phyloP scores from a whole-genome alignment of 2,797 vertebrate species.

The Lagorchestes hirsutus region DNA sequence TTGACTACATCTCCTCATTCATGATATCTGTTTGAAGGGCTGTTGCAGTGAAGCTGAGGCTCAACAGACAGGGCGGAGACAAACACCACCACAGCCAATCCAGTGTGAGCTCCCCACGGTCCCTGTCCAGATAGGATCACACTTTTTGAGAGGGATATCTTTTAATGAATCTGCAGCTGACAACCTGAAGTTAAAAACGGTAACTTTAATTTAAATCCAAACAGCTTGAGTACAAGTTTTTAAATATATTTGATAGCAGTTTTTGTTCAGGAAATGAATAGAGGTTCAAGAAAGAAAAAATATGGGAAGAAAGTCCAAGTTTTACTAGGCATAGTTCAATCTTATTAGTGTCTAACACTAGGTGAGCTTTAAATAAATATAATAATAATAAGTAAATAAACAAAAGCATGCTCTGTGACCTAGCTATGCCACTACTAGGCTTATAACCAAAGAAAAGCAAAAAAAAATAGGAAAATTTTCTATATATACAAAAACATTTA shows the following conservation, averaged over 20 bases:
- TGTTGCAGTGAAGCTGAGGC: slow-evolving; percentile 98
- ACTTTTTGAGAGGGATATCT: slow-evolving; percentile 98
- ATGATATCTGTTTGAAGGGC: slow-evolving; percentile 84
- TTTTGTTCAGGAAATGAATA: slow-evolving; percentile 14
- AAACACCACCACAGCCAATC: slow-evolving; percentile 96
- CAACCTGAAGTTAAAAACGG: slow-evolving; percentile 98
- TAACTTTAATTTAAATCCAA: slow-evolving; percentile 81
- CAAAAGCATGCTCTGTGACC: not conserved
- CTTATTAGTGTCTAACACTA: not conserved
- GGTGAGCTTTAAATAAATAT: not conserved
- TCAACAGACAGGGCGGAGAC: slow-evolving; percentile 96
- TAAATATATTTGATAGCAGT: slow-evolving; percentile 40
- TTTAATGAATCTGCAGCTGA: slow-evolving; percentile 97
- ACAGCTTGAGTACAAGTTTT: slow-evolving; percentile 8
- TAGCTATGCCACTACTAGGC: not conserved
- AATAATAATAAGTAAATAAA: not conserved
- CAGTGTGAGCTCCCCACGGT: slow-evolving; percentile 98
- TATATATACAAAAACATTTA: not conserved
- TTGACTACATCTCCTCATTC: slow-evolving; percentile 37
- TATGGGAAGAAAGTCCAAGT: not conserved
- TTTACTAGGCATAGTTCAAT: not conserved
- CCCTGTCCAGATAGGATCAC: slow-evolving; percentile 96
- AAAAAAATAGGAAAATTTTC: not conserved
- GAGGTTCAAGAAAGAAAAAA: slow-evolving; percentile 38
- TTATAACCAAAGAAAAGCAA: not conserved